A percentile compares a stretch with the other conserved stretches of the same genome.
These are phyloP conservation scores for Microcebus lehilahytsara DNA, from an alignment of 2,113 vertebrate species.

Conservation along the genomic window DNA sequence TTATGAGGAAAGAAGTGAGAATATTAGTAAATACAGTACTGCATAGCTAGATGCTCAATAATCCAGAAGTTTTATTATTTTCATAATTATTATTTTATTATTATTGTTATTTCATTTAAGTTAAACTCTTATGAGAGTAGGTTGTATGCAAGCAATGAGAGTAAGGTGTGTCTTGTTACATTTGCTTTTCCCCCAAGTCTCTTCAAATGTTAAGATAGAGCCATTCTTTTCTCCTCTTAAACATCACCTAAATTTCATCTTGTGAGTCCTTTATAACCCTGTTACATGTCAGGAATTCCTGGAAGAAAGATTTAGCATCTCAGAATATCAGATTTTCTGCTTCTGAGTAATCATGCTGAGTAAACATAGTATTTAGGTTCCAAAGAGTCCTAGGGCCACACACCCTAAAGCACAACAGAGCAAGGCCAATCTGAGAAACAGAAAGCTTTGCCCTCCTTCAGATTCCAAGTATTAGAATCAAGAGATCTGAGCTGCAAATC, in stretches of 20 bases:
- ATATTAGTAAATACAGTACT: background rate
- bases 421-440: rapidly evolving
- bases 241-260: background rate
- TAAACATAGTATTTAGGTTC: background rate
- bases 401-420: background rate
- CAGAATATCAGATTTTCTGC: background rate
- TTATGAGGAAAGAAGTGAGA: background rate
- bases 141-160: background rate
- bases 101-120: background rate
- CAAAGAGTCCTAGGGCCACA: background rate
- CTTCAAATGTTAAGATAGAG: background rate
- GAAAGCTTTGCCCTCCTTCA: background rate
- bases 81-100: background rate
- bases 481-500: background rate
- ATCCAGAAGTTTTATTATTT: background rate
- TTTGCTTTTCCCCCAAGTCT: background rate
- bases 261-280: background rate
- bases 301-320: background rate
- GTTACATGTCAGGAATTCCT: background rate
- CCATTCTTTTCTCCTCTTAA: background rate
- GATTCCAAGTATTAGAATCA: background rate
- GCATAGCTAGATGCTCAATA: background rate
- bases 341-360: background rate
- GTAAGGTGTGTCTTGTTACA: background rate
- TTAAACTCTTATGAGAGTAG: background rate